These are phyloP conservation scores for Heliangelus exortis DNA, from an alignment of 2,797 vertebrate species.

Conservation along the genomic window DNA sequence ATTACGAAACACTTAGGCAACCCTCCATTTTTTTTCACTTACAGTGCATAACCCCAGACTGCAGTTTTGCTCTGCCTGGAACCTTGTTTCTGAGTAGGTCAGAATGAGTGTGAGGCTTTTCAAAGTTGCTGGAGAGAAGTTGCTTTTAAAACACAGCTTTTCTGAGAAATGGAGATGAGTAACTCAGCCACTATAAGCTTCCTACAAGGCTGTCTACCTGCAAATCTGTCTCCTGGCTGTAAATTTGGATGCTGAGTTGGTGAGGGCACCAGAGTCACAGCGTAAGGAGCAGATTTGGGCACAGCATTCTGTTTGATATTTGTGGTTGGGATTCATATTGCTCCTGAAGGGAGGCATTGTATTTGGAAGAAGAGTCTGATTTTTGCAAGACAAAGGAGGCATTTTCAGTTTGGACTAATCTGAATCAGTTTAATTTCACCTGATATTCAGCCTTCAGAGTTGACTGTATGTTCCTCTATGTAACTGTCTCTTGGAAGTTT, in stretches of 20 bases:
- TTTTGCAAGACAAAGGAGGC: neutral
- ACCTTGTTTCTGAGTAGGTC: neutral
- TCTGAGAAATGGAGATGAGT: neutral
- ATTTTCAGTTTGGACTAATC: neutral
- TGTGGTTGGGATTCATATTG: neutral
- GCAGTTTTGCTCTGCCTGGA: neutral
- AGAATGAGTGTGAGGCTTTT: neutral
- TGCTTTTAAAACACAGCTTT: neutral
- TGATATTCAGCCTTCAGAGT: neutral
- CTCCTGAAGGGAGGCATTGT: neutral
- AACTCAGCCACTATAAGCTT: neutral
- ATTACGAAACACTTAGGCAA: neutral
- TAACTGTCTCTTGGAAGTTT: neutral
- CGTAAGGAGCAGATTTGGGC: neutral
- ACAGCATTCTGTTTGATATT: neutral
- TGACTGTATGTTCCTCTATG: neutral
- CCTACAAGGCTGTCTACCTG: rapidly evolving
- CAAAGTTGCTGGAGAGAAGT: neutral
- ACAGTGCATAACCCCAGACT: neutral
- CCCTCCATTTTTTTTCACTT: neutral
- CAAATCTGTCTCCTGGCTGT: neutral
- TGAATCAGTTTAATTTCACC: neutral
- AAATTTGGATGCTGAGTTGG: neutral
- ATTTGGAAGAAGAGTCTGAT: neutral
- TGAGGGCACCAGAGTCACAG: neutral